phyloP scores from a whole-genome alignment of 2,797 vertebrate genomes.

The Thaleichthys pacificus region DNA sequence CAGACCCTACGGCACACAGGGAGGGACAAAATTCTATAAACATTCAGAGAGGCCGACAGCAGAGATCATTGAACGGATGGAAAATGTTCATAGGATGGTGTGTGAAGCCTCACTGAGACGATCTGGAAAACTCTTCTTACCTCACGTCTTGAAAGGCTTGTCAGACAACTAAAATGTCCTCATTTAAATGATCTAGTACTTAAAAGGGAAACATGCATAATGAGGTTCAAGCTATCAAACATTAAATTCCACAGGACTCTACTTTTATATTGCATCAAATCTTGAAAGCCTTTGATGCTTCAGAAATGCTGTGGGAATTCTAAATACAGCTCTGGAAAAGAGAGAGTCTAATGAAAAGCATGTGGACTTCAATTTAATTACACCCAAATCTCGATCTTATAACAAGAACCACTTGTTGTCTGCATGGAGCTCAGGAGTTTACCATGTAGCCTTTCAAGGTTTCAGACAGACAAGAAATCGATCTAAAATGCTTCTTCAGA shows the following conservation, averaged over 20 bases:
- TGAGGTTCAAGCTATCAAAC: background rate
- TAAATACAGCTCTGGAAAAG: constrained; percentile 11
- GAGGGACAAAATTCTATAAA: constrained; percentile 9
- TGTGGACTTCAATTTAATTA: constrained; percentile 45
- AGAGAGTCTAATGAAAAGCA: constrained; percentile 39
- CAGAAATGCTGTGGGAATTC: constrained; percentile 14
- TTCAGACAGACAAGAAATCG: background rate
- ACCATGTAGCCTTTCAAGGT: background rate
- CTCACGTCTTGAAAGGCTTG: background rate
- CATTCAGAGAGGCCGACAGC: background rate
- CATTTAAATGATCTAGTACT: background rate
- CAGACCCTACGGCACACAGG: constrained; percentile 8
- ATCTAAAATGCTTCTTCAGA: background rate
- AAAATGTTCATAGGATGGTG: background rate
- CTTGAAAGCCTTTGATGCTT: constrained; percentile 13
- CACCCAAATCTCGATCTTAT: constrained; percentile 25
- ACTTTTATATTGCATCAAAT: constrained; percentile 24
- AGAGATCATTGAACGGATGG: constrained; percentile 5
- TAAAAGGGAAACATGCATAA: background rate
- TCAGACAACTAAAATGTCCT: background rate
- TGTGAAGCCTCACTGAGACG: background rate
- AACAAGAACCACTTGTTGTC: constrained; percentile 40
- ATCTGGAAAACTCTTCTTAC: background rate
- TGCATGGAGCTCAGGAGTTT: constrained; percentile 1
- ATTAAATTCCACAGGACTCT: constrained; percentile 11